Conservation (phyloP, 1,140 invertebrate species). For the Gryon sp. region DNA sequence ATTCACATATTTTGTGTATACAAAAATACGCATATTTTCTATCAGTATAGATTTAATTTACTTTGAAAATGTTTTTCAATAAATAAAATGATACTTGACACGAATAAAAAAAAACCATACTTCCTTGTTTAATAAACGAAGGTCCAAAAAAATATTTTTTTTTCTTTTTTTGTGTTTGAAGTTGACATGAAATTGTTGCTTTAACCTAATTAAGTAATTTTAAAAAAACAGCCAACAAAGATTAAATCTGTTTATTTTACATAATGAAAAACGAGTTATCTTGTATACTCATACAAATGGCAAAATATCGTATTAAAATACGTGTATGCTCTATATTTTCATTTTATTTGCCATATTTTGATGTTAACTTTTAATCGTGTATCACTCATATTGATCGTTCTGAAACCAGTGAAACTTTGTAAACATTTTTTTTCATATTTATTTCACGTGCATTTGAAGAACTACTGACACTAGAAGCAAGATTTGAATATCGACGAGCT, state of each 20-base stretch:
- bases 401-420: neutral
- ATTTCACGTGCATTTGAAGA: too few species aligned
- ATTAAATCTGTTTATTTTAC: neutral
- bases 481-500: too few species aligned
- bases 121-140: too few species aligned
- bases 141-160: too few species aligned
- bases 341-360: neutral
- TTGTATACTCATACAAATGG: neutral
- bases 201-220: neutral
- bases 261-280: neutral
- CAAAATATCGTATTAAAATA: neutral
- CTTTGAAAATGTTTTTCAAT: too few species aligned
- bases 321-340: neutral
- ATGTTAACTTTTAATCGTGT: neutral
- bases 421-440: neutral
- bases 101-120: too few species aligned
- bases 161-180: too few species aligned
- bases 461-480: neutral
- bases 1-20: too few species aligned
- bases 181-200: too few species aligned
- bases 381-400: conserved; percentile 3
- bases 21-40: too few species aligned
- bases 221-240: neutral
- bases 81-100: too few species aligned
- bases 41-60: too few species aligned